These are phyloP conservation scores for Hydractinia echinata DNA, from an alignment of 30 jellyfish, hydroid and myxozoan species.

Conservation along the genomic window DNA sequence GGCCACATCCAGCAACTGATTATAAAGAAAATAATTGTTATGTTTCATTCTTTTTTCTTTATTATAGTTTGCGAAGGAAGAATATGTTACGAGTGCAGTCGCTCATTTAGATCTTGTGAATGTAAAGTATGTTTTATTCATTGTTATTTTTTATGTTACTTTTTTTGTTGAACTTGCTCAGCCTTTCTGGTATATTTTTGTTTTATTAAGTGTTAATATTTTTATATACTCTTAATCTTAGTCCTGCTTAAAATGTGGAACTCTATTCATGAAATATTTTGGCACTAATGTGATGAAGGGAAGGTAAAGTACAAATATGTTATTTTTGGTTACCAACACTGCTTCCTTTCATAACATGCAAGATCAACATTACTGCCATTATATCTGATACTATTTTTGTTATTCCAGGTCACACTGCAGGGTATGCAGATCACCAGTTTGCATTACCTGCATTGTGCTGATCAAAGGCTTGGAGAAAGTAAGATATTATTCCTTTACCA, in stretches of 20 bases:
- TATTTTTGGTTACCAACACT: too few relatives aligned
- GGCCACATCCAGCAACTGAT: too few relatives aligned
- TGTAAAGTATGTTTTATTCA: constrained; percentile 49
- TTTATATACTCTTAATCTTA: neutral
- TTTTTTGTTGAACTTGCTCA: neutral
- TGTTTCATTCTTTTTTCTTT: too few relatives aligned
- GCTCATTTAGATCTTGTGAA: constrained; percentile 67
- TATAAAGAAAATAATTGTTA: too few relatives aligned
- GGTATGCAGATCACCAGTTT: constrained; percentile 80
- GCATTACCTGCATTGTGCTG: constrained; percentile 79
- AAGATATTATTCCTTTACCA: neutral
- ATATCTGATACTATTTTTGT: neutral
- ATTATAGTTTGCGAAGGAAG: constrained; percentile 17
- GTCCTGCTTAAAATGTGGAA: constrained; percentile 93
- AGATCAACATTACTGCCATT: neutral
- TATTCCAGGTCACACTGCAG: constrained; percentile 89
- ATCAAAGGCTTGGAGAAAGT: constrained; percentile 73
- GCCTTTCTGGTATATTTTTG: neutral
- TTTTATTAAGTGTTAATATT: neutral
- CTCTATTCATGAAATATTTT: constrained; percentile 62
- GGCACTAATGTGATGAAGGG: constrained; percentile 74
- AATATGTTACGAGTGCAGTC: constrained; percentile 55
- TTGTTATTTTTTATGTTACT: neutral
- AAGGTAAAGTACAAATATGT: constrained; percentile 48
- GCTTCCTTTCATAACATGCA: neutral